Evolutionary conservation across 2,797 vertebrate genomes (phyloP), one percentile per base, ranked within the genome.

Genomic region (Acestrorhynchus altus): DNA sequence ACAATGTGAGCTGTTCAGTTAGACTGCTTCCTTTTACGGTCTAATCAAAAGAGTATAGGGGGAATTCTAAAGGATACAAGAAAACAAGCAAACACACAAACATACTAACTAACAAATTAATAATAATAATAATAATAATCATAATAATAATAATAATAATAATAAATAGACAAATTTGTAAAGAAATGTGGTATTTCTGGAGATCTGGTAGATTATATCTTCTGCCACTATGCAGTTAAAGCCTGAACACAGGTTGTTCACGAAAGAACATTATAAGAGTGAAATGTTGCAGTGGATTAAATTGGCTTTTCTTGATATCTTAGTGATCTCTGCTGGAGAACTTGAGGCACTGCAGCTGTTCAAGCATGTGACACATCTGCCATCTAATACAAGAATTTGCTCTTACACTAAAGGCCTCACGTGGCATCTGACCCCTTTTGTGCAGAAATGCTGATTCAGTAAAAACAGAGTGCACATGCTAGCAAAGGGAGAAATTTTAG

Each of bases 271-370:
- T 13, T 8, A 0, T 16, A 31, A 8, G 8, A 5, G 4, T 11
- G 44, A 51, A 35, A 1, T 4, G 6, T 20, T 39, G 1, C 18
- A 52, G 22, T 4, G 1, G 0, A 22, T 12, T 24, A 0, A 54
- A 39, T 0, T 15, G 11, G 18, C 15, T 73, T 77, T 54, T 4
- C 0, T 42, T 72, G 69, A 59, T 24, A 54, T 18, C 24, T 76
- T 12, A 77, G 69, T 54, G 69, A 65, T 46, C 69, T 77, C 79
- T 81, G 71, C 69, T 77, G 79, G 54, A 60, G 22, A 18, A 1
- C 47, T 40, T 39, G 26, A 2, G 24, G 46, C 51, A 13, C 9
- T 67, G 35, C 68, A 28, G 26, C n/a, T 40, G 12, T 26, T 59
- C 8, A 16, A 7, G 7, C 31, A 18, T 39, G 40, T 26, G 1